Evolutionary conservation across 2,888 invertebrate species (phyloP), one percentile per base, ranked within the genome.

Genomic region (Phortica magna): DNA sequence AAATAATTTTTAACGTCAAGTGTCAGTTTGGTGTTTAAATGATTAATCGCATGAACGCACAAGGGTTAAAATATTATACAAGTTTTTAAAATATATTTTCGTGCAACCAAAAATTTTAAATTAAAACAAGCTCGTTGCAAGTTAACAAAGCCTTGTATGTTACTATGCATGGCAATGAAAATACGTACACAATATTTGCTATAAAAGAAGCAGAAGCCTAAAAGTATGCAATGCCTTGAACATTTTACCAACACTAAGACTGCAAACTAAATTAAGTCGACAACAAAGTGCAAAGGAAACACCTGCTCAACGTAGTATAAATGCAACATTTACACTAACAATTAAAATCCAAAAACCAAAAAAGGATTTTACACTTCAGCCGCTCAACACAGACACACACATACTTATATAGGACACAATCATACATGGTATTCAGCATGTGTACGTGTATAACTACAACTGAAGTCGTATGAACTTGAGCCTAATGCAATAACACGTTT

Each of bases 191-290:
- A 48, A 9, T 48, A 9, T 48, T 48, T 48, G 14, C 3, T 48
- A 31, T 14, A 48, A 48, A 6, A 12, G 9, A 2, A 48, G 10
- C 9, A 42, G 3, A 17, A 17, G 68, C n/a, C 19, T 68, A 68
- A 41, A 73, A 59, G 31, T 12, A 22, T 31, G 53, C 22, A 53
- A 64, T 22, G 39, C 68, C 7, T 59, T 59, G 2, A 48, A 31
- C 31, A 53, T 2, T 53, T 53, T 53, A n/a, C 53, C 59, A 59
- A 59, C 59, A 59, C 41, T 65, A 7, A 10, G 12, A 73, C 79
- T 82, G 81, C 79, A 83, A 83, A 83, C 83, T 83, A 77, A 83
- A 83, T 83, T 83, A 83, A 79, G 17, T 22, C 19, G 61, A 10
- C 65, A 65, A 9, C 14, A 12, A 17, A 17, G 59, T 59, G 31